Percentiles rank a stretch among this genome's conserved stretches.
phyloP scores from a whole-genome alignment of 1,140 invertebrate genomes.

The Apolygus lucorum region DNA sequence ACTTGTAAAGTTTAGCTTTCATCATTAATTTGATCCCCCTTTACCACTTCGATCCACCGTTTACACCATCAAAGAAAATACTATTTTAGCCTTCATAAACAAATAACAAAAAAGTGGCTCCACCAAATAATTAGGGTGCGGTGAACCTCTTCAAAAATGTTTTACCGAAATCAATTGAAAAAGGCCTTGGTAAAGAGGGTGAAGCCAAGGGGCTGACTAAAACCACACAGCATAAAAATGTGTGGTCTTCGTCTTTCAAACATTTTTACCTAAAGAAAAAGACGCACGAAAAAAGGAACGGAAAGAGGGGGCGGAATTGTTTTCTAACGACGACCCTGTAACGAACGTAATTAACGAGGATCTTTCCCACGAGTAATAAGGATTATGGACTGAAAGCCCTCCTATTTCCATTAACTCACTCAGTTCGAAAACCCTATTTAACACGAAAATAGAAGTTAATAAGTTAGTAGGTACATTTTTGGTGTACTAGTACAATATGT shows the following conservation, averaged over 20 bases:
- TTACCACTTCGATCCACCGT: not conserved
- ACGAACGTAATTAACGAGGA: constrained; percentile 6
- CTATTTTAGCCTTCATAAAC: not conserved
- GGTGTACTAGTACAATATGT: too few relatives aligned
- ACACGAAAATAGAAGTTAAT: not conserved
- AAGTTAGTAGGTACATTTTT: too few relatives aligned
- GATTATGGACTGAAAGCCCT: not conserved
- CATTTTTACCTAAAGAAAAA: not conserved
- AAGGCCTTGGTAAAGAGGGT: too few relatives aligned
- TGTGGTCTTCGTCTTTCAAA: not conserved
- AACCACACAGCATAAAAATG: not conserved
- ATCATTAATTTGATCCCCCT: not conserved
- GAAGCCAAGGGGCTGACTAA: not conserved
- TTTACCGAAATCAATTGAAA: not conserved
- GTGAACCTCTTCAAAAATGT: not conserved
- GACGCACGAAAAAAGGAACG: not conserved
- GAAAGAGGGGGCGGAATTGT: not conserved
- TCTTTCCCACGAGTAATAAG: not conserved
- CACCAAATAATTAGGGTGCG: not conserved
- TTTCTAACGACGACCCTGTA: not conserved
- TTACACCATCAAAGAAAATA: not conserved
- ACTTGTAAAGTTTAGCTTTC: too few relatives aligned
- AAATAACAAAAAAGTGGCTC: not conserved
- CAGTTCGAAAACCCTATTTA: not conserved
- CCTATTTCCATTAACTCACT: not conserved